Evolutionary conservation across 2,797 vertebrate genomes (phyloP).

Genomic region (Rhynchonycteris naso): DNA sequence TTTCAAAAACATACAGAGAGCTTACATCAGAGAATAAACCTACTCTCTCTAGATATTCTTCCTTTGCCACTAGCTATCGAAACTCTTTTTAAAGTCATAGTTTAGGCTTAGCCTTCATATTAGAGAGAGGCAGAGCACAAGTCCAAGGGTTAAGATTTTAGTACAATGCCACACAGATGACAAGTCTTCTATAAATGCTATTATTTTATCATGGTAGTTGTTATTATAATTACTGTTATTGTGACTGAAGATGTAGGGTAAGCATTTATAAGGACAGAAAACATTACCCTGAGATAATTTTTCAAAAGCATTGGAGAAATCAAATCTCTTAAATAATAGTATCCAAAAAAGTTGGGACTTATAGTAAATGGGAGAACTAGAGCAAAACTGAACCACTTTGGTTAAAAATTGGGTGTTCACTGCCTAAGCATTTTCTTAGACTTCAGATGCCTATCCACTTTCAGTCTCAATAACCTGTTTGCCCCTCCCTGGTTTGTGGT

Average conservation of each 20-base stretch:
- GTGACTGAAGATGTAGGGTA: not conserved
- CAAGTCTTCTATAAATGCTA: not conserved
- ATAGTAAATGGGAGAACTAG: conserved; percentile 1
- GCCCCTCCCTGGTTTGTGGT: not conserved
- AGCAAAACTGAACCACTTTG: not conserved
- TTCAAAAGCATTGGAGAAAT: not conserved
- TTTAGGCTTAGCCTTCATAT: not conserved
- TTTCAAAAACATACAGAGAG: not conserved
- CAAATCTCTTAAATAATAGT: not conserved
- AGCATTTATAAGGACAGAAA: not conserved
- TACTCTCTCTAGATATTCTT: not conserved
- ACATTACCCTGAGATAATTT: not conserved
- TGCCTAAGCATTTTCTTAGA: not conserved
- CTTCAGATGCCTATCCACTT: not conserved
- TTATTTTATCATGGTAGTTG: not conserved
- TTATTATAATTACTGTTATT: not conserved
- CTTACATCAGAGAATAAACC: not conserved
- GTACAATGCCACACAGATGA: not conserved
- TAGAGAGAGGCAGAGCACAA: not conserved
- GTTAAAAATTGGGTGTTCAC: not conserved
- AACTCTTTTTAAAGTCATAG: not conserved
- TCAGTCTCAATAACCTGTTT: not conserved
- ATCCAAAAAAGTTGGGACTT: not conserved
- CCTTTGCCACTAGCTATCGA: not conserved
- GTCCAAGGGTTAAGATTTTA: not conserved